Evolutionary conservation across 2,113 vertebrate species (phyloP).

Genomic region (Stegostoma tigrinum): DNA sequence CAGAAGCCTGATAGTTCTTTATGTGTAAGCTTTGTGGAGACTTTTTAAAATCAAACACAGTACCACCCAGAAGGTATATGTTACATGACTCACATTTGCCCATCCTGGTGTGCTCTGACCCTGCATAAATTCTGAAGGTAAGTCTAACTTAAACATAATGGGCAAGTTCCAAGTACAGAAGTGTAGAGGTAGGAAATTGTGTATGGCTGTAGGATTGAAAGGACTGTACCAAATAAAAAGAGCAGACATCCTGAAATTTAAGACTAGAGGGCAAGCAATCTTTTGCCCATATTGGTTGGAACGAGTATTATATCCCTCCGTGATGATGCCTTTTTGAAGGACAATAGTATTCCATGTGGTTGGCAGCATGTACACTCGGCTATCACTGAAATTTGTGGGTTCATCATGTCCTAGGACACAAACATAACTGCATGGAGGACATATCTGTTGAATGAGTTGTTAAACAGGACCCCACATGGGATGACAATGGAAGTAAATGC

Average conservation of each 20-base stretch:
- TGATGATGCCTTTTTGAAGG: neutral
- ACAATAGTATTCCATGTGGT: neutral
- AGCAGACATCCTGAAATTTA: neutral
- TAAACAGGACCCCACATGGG: neutral
- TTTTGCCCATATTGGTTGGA: neutral
- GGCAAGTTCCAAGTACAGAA: neutral
- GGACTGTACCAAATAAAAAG: neutral
- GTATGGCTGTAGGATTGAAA: neutral
- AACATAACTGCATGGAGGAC: neutral
- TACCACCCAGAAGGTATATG: neutral
- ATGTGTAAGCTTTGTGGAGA: neutral
- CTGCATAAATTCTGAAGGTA: neutral
- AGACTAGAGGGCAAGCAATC: neutral
- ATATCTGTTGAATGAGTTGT: neutral
- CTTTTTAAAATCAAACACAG: neutral
- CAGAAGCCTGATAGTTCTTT: neutral
- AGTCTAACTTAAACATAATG: neutral
- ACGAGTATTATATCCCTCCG: neutral
- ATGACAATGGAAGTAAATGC: too few relatives aligned
- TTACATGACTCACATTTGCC: neutral
- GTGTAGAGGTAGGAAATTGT: neutral
- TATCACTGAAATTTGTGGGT: neutral
- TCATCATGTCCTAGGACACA: neutral
- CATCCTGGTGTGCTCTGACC: neutral
- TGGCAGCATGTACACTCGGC: neutral